Base-by-base conservation (phyloP, 2,113 vertebrate species). In the Rhegmatorhina hoffmannsi region DNA sequence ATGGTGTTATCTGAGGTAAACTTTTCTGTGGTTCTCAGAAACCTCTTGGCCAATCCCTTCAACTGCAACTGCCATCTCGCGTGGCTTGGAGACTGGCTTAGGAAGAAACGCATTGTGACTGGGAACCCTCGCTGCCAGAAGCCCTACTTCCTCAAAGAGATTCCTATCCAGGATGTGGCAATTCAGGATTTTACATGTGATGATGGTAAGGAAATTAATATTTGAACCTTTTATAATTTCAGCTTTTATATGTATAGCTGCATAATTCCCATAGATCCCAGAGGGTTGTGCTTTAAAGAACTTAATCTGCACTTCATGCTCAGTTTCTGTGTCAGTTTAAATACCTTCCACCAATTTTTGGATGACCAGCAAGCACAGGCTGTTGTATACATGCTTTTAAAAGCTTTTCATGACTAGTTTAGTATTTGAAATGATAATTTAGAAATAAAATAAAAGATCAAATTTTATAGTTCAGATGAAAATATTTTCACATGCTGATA, bases 11-110 rank as follows among this genome's bases (percentile, higher is more conserved):
- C 8, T 11, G 11, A 91, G 46, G 18, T 95, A 60, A 93, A 50
- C 68, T 91, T 92, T 24, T 46, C 4, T 87, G 28, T 67, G 87
- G 6, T 79, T 63, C 62, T 89, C 94, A 99, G 99, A 92, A 99
- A 99, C 96, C 98, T 99, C 64, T 96, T 99, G 96, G 99, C 99
- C 88, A 99, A 99, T 95, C 99, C 99, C n/a, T 99, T 99, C 97
- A 99, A 99, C 96, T 99, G 99, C 94, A 99, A 99, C 96, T 99
- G 99, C 94, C 98, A 99, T 95, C 98, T 99, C 14, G 99, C 99
- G 0, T 99, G 99, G 99, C 96, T 99, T 86, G 99, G 99, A 20
- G 99, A 99, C 64, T 99, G 99, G 99, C 97, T 99, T 46, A 98
- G 99, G 83, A 99, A 98, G 97, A 99, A 99, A 89, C 98, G 99